These are phyloP conservation scores for Caenorhabditis sp. DNA, from an alignment of 2,888 invertebrate genomes.

Conservation along the genomic window DNA sequence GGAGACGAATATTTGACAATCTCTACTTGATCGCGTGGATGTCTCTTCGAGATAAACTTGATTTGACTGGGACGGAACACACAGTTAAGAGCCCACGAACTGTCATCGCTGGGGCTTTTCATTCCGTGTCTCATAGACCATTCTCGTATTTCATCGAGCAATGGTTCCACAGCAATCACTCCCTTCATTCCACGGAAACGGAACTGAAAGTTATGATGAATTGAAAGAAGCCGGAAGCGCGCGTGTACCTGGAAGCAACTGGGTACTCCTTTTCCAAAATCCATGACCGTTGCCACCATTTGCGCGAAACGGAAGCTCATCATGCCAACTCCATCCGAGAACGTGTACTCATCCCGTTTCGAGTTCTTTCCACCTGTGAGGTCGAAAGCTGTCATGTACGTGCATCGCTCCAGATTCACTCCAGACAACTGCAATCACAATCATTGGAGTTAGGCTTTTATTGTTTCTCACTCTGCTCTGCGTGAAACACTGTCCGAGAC, in stretches of 20 bases:
- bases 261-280: conserved; percentile 67
- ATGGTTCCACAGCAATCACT: conserved; percentile 73
- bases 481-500: conserved; percentile 80
- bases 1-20: conserved; percentile 77
- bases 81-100: conserved; percentile 51
- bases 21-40: conserved; percentile 64
- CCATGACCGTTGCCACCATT: conserved; percentile 63
- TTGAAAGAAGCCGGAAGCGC: neutral
- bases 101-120: conserved; percentile 17
- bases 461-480: conserved; percentile 62
- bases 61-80: conserved; percentile 61
- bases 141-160: conserved; percentile 64
- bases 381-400: conserved; percentile 57
- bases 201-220: conserved; percentile 63
- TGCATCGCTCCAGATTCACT: conserved; percentile 45
- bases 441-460: too few relatives aligned
- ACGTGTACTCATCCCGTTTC: conserved; percentile 60
- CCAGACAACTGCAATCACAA: conserved; percentile 54
- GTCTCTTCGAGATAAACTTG: conserved; percentile 61
- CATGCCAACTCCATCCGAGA: conserved; percentile 76
- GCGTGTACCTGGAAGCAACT: conserved; percentile 66
- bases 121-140: conserved; percentile 43
- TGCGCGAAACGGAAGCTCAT: conserved; percentile 70
- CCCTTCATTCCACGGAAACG: conserved; percentile 79
- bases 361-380: conserved; percentile 61